A percentile compares a stretch with the other conserved stretches of the same genome.
phyloP scores from a whole-genome alignment of 2,113 vertebrate species.

The Motacilla tschutschensis region DNA sequence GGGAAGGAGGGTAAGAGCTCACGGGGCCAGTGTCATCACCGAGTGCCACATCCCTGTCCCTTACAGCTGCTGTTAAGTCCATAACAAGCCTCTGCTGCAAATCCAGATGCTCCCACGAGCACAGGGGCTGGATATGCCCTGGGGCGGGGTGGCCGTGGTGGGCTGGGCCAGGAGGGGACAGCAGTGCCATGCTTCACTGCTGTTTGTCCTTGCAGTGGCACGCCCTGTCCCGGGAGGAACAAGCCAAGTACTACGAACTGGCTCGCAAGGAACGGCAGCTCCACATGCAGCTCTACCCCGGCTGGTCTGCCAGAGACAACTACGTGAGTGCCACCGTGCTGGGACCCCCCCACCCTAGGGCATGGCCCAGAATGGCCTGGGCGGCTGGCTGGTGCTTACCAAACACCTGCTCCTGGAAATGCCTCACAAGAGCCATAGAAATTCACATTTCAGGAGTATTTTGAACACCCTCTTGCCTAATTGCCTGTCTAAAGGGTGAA shows the following conservation, averaged over 20 bases:
- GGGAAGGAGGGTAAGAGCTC: slow-evolving; percentile 87
- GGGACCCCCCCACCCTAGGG: neutral
- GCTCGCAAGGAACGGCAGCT: slow-evolving; percentile 97
- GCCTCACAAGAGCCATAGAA: fast-evolving
- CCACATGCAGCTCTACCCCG: slow-evolving; percentile 98
- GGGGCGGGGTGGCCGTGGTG: fast-evolving
- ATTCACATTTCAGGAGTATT: neutral
- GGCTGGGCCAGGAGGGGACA: neutral
- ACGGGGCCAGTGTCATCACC: fast-evolving
- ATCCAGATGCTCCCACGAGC: fast-evolving
- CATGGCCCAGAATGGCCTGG: fast-evolving
- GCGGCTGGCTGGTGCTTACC: neutral
- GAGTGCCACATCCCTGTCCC: neutral
- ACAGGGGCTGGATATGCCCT: fast-evolving
- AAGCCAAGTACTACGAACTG: slow-evolving; percentile 98
- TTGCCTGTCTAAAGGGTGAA: too few species aligned
- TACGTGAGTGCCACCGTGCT: slow-evolving; percentile 81
- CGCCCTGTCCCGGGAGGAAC: slow-evolving; percentile 93
- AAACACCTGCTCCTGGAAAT: neutral
- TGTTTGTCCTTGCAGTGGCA: slow-evolving; percentile 84
- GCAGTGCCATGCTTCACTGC: neutral
- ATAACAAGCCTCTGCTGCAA: neutral
- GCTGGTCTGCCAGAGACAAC: slow-evolving; percentile 97
- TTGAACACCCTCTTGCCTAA: neutral
- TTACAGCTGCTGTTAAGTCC: neutral